Base-by-base conservation (phyloP, 2,888 invertebrate species). In the Tridacna crocea region DNA sequence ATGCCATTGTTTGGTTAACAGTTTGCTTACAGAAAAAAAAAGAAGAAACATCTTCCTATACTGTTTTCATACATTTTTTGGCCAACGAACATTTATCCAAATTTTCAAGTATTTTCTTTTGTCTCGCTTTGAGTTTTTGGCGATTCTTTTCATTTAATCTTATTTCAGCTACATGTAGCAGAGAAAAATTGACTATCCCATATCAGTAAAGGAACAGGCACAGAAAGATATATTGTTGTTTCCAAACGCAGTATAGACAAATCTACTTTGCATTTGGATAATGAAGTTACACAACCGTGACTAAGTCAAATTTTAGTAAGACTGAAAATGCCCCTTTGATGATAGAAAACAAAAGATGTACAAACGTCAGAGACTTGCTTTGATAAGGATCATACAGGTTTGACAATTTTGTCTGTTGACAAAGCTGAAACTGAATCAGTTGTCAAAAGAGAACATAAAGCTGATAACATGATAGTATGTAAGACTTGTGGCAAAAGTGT, bases 171-270 rank as follows among this genome's bases (percentile, higher is more conserved):
- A n/a, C n/a, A n/a, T n/a, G n/a, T n/a, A 73, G 93, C 95, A 4
- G 95, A 94, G 81, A 90, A 93, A 73, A 83, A 94, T 36, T 91
- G 92, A 12, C 85, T 95, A 24, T 51, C 87, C 11, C 95, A 95
- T 88, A 82, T 90, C 61, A 95, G 95, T 88, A 88, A 90, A 68
- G 95, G 95, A 3, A 93, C 93, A 80, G 94, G 92, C 11, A 90
- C 90, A 36, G 91, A 93, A 1, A 89, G 95, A 63, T 90, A 92
- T 76, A 93, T 95, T 55, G 89, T 91, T 6, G 89, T 95, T 1
- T 89, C 88, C 8, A 94, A 94, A 87, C 89, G 85, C 26, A 55
- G 3, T 55, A 19, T 19, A 15, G 19, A 55, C 15, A 15, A 19
- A 55, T 55, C 55, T 19, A 55, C 55, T 19, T 19, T 19, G 19